Evolutionary conservation across 2,888 invertebrate species (phyloP).

Genomic region (Amphimallon solstitiale): DNA sequence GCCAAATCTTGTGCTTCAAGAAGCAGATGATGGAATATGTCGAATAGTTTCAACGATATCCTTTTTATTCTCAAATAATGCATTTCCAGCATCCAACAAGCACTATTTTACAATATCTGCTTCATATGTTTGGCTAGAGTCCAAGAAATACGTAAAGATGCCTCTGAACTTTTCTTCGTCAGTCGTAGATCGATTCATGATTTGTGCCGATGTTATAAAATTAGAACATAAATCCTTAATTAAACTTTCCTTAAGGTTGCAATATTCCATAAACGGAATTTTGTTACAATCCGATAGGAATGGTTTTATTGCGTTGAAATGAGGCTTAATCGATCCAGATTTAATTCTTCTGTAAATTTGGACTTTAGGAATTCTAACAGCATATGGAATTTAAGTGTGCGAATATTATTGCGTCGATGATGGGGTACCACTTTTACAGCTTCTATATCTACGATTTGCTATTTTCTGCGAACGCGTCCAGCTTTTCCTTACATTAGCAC

Average conservation of each 20-base stretch:
- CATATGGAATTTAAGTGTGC: neutral
- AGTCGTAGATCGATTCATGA: constrained; percentile 44
- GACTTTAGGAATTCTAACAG: constrained; percentile 10
- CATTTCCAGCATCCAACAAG: constrained; percentile 41
- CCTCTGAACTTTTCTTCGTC: too few species aligned
- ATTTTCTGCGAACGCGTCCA: too few species aligned
- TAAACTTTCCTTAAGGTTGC: constrained; percentile 35
- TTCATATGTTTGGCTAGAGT: constrained; percentile 10
- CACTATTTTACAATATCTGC: constrained; percentile 45
- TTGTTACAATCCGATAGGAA: constrained; percentile 3
- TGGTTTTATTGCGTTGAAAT: constrained; percentile 21
- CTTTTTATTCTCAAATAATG: constrained; percentile 44
- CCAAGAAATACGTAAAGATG: constrained; percentile 42
- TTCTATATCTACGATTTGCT: too few species aligned
- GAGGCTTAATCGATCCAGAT: constrained; percentile 34
- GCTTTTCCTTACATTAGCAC: too few species aligned
- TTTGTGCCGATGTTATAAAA: constrained; percentile 44
- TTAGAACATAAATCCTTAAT: too few species aligned
- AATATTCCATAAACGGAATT: neutral
- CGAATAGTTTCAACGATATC: constrained; percentile 30
- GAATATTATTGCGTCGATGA: too few species aligned
- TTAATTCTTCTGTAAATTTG: constrained; percentile 26
- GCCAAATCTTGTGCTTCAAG: constrained; percentile 28
- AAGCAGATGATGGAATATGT: constrained; percentile 33
- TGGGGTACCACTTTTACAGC: too few species aligned